Conservation (phyloP, 2,888 invertebrate genomes). For the Apotomis turbidana region DNA sequence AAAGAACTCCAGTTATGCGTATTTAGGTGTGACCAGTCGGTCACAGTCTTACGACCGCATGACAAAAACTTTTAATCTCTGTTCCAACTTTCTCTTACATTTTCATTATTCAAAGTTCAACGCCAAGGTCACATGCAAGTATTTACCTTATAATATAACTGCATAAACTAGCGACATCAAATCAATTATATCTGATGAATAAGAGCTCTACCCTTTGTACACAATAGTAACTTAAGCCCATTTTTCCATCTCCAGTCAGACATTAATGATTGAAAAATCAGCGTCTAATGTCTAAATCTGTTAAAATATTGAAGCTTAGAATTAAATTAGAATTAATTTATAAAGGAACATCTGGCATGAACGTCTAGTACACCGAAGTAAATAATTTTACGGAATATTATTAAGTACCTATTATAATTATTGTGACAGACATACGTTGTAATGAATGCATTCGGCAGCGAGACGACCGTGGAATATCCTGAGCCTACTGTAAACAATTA, state of each 20-base stretch:
- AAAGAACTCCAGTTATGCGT: no score
- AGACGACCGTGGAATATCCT: background rate
- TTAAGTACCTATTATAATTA: background rate
- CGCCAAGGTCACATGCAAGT: constrained; percentile 1
- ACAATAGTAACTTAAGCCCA: background rate
- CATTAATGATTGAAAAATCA: background rate
- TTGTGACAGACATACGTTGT: background rate
- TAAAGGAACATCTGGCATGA: background rate
- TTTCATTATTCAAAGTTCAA: background rate
- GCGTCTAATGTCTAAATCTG: background rate
- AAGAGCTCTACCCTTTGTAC: constrained; percentile 1
- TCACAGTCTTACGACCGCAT: no score
- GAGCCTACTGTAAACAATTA: background rate
- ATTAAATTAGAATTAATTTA: background rate
- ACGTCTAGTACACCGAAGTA: background rate
- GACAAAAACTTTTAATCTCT: no score
- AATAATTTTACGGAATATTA: background rate
- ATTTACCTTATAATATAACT: background rate
- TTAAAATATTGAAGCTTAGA: background rate
- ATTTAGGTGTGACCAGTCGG: no score
- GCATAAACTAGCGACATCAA: background rate
- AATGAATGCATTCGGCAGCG: background rate
- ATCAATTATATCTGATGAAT: background rate
- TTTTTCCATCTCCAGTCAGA: background rate
- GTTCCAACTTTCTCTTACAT: background rate